phyloP scores from a whole-genome alignment of 1,140 invertebrate genomes.

The Macrostomum lignano region DNA sequence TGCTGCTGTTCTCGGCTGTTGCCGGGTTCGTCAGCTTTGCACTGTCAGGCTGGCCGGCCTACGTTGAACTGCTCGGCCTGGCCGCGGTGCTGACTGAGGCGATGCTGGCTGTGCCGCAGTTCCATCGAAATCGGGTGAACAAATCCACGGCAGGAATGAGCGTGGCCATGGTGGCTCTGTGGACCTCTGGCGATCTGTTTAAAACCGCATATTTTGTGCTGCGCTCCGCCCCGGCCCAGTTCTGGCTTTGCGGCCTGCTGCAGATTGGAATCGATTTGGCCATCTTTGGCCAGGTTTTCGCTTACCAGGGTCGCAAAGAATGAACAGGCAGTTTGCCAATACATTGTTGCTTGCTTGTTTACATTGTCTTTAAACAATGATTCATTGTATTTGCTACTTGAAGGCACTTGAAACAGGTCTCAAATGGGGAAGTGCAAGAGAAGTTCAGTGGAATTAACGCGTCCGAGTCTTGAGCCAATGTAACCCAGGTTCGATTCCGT shows the following conservation, averaged over 20 bases:
- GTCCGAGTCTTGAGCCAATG: no score
- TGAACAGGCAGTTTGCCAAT: no score
- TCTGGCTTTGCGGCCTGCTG: slow-evolving; percentile 67
- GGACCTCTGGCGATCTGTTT: slow-evolving; percentile 66
- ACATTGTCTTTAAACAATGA: no score
- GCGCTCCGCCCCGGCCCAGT: slow-evolving; percentile 60
- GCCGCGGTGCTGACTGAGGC: slow-evolving; percentile 77
- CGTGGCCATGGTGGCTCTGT: slow-evolving; percentile 67
- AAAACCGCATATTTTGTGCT: slow-evolving; percentile 84
- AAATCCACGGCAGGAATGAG: slow-evolving; percentile 87
- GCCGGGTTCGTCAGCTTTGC: slow-evolving; percentile 46
- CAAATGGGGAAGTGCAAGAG: no score
- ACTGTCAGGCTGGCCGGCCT: slow-evolving; percentile 38
- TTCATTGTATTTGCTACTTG: no score
- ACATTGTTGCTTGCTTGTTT: no score
- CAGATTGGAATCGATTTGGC: slow-evolving; percentile 54
- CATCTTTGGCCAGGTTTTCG: slow-evolving; percentile 52
- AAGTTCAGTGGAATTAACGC: no score
- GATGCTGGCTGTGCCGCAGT: slow-evolving; percentile 69
- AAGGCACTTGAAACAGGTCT: no score
- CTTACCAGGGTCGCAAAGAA: no score
- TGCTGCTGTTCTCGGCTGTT: slow-evolving; percentile 50
- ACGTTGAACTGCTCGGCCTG: slow-evolving; percentile 35
- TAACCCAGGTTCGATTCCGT: no score
- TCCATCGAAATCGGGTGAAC: slow-evolving; percentile 53